Base-by-base conservation (phyloP, 2,888 invertebrate genomes). In the Machimus rusticus region DNA sequence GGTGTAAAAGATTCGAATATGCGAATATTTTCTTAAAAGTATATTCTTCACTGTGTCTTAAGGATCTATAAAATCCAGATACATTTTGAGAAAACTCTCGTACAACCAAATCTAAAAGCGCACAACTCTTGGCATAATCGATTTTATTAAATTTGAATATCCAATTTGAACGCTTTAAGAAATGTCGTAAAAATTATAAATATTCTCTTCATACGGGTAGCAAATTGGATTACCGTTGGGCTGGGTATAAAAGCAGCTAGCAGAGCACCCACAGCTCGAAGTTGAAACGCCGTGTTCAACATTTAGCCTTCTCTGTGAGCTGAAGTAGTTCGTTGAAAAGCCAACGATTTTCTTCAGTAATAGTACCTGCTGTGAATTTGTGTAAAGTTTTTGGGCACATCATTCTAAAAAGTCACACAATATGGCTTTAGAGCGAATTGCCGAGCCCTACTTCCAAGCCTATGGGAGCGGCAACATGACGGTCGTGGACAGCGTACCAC, bases 401-500 rank as follows among this genome's bases (percentile, higher is more conserved):
- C 9, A 28, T 37, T 85, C 85, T 66, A 37, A 82, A 85, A 39
- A 78, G 43, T 28, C 28, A 79, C 23, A 23, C 57, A 66, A 84
- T 43, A 85, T 85, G 85, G 74, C 28, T 85, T 74, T 85, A 19
- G 85, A 74, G 31, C 43, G 39, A 74, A n/a, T 74, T 23, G 39
- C 74, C 31, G 74, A 74, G 19, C 85, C 85, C 5, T 85, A 74
- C 37, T 85, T 85, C 46, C 74, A 85, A 19, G 85, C 85, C 31
- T 85, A 85, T 31, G 85, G 85, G 28, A 74, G 74, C 34, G 74
- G 78, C 37, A 86, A 86, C 78, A 31, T 87, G 57, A 87, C 79
- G 37, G 86, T 86, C 23, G 78, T 86, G 51, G 86, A 86, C 23
- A 78, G 78, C 34, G 94, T 94, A 39, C 93, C 94, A 84, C 94